Evolutionary conservation across 2,113 vertebrate genomes (phyloP), one percentile per base, ranked within the genome.

Genomic region (Mastomys natalensis): DNA sequence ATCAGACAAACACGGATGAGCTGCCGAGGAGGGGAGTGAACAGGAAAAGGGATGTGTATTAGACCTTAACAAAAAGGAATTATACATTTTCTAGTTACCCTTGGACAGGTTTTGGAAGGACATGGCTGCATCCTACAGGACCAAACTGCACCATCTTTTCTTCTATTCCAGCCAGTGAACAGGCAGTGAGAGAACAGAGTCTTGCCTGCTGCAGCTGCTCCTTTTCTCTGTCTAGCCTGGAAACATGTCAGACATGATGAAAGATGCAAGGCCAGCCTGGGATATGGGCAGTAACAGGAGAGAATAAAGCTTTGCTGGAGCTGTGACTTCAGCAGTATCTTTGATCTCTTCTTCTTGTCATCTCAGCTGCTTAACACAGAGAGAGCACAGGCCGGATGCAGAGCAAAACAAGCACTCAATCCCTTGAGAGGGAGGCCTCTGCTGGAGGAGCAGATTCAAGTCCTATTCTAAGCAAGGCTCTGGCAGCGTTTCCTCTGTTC

Each of bases 61-160:
- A 89, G 13, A 88, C 16, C 95, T 97, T 93, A 96, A 29, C 95
- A 26, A 85, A 81, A 66, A 89, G 64, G 26, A n/a, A 6, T 31
- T 43, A 60, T 45, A 48, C 11, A 4, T 82, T 95, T 73, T 90
- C 48, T 1, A 72, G 84, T 68, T 60, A 45, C 1, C 62, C 40
- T 43, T 34, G 70, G 74, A 72, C 31, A 88, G 70, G 53, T 51
- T 43, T 1, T 31, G 11, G 76, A 43, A 31, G 26, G 22, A 40
- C 92, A 51, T 0, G 0, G 22, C n/a, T 53, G 24, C 21, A 0
- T 64, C 64, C 48, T 73, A 3, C 6, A 58, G 93, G 87, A 7
- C 34, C 12, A 17, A 45, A 10, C 6, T 22, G 68, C 43, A 10
- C 2, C 45, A 2, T 40, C 58, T 86, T 78, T 82, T 74, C 3